phyloP scores from a whole-genome alignment of 1,140 invertebrate genomes.

The Drosophila gunungcola region DNA sequence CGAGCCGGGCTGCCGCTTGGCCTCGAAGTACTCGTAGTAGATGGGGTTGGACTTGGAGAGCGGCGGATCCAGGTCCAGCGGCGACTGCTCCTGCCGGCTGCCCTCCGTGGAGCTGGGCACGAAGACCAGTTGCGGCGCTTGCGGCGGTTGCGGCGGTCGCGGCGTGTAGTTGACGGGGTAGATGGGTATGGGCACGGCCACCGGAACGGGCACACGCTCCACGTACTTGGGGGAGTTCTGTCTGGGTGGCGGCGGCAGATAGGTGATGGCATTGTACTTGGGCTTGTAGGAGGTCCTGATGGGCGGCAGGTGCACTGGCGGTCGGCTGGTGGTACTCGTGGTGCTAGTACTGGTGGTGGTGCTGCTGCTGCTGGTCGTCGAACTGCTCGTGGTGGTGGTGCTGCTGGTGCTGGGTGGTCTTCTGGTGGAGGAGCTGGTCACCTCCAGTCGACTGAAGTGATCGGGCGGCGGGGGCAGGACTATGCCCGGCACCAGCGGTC shows the following conservation, averaged over 20 bases:
- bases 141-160: slow-evolving; percentile 22
- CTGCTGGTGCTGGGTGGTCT: slow-evolving; percentile 29
- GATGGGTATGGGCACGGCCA: slow-evolving; percentile 78
- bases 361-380: slow-evolving; percentile 26
- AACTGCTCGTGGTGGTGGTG: slow-evolving; percentile 21
- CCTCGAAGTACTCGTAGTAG: slow-evolving; percentile 84
- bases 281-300: slow-evolving; percentile 27
- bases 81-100: slow-evolving; percentile 9
- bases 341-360: slow-evolving; percentile 19
- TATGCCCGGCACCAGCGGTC: slow-evolving; percentile 94
- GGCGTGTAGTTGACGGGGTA: slow-evolving; percentile 71
- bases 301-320: slow-evolving; percentile 5
- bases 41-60: slow-evolving; percentile 81
- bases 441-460: slow-evolving; percentile 88
- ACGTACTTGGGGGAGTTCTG: slow-evolving; percentile 52
- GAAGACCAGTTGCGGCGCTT: slow-evolving; percentile 55
- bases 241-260: slow-evolving; percentile 32
- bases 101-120: slow-evolving; percentile 65
- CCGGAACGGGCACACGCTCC: slow-evolving; percentile 71
- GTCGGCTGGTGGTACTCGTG: slow-evolving; percentile 8
- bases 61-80: slow-evolving; percentile 36
- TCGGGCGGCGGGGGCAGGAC: slow-evolving; percentile 94
- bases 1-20: slow-evolving; percentile 64
- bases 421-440: slow-evolving; percentile 8
- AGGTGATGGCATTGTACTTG: slow-evolving; percentile 62